A percentile compares a stretch with the other conserved stretches of the same genome.
These are phyloP conservation scores for Hypomesus transpacificus DNA, from an alignment of 2,113 vertebrate species.

Conservation along the genomic window DNA sequence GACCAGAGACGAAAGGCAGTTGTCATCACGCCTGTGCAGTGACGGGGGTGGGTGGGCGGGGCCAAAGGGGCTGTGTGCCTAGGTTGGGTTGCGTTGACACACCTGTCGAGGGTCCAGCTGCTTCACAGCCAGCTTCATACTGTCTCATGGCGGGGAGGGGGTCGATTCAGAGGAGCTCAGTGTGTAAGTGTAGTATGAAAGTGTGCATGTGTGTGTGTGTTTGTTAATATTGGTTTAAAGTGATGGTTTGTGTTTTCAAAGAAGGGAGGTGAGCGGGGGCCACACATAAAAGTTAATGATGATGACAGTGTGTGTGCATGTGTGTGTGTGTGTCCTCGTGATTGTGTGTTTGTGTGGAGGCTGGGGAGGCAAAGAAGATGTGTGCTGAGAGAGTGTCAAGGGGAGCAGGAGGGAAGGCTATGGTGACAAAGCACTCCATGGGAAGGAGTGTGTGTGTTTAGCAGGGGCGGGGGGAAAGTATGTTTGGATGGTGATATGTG, in stretches of 20 bases:
- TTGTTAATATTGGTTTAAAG: neutral
- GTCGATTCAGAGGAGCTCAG: neutral
- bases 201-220: slow-evolving; percentile 7
- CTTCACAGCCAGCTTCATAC: slow-evolving; percentile 18
- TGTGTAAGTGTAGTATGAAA: neutral
- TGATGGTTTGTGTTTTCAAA: neutral
- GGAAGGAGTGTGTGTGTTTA: slow-evolving; percentile 14
- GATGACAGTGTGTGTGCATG: neutral
- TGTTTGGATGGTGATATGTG: slow-evolving; percentile 49
- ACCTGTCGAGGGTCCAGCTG: slow-evolving; percentile 49
- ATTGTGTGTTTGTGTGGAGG: neutral
- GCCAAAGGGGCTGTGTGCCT: slow-evolving; percentile 32
- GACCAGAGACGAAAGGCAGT: slow-evolving; percentile 40
- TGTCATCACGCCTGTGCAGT: slow-evolving; percentile 21
- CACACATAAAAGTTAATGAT: neutral
- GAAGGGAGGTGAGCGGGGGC: neutral
- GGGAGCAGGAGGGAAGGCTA: neutral
- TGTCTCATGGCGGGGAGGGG: neutral
- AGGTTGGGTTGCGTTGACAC: slow-evolving; percentile 27
- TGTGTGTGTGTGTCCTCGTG: slow-evolving; percentile 1
- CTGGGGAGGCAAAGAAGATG: neutral
- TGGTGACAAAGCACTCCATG: neutral
- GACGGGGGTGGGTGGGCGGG: slow-evolving; percentile 8
- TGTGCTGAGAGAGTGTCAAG: neutral
- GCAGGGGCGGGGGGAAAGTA: neutral